phyloP scores from a whole-genome alignment of 2,797 vertebrate genomes.

The Falco biarmicus region DNA sequence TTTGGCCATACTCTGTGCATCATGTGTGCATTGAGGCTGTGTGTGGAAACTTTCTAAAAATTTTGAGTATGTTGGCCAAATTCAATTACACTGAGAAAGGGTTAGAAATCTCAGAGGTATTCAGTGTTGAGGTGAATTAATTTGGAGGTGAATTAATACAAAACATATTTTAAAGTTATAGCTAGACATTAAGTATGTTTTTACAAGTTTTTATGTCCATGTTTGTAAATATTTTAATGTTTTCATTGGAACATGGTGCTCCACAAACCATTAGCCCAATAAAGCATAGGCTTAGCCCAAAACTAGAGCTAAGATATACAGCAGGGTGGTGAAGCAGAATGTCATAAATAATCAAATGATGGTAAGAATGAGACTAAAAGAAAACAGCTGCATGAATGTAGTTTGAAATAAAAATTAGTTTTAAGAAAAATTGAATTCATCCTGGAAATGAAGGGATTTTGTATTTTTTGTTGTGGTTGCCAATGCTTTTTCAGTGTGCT shows the following conservation, averaged over 20 bases:
- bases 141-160: background rate
- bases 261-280: background rate
- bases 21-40: fast-evolving
- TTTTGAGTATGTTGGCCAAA: background rate
- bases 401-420: background rate
- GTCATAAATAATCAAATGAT: background rate
- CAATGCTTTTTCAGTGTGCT: background rate
- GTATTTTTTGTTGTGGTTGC: background rate
- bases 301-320: background rate
- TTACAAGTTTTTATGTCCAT: background rate
- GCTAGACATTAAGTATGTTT: background rate
- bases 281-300: background rate
- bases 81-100: background rate
- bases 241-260: background rate
- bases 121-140: background rate
- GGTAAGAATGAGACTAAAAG: background rate
- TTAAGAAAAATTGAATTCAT: background rate
- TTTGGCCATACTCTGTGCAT: background rate
- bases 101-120: background rate
- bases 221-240: background rate
- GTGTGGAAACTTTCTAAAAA: background rate
- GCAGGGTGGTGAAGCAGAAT: background rate
- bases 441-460: background rate
- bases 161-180: background rate
- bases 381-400: background rate